These are phyloP conservation scores for Gonatopus flavifemur DNA, from an alignment of 1,140 invertebrate genomes.

Conservation along the genomic window DNA sequence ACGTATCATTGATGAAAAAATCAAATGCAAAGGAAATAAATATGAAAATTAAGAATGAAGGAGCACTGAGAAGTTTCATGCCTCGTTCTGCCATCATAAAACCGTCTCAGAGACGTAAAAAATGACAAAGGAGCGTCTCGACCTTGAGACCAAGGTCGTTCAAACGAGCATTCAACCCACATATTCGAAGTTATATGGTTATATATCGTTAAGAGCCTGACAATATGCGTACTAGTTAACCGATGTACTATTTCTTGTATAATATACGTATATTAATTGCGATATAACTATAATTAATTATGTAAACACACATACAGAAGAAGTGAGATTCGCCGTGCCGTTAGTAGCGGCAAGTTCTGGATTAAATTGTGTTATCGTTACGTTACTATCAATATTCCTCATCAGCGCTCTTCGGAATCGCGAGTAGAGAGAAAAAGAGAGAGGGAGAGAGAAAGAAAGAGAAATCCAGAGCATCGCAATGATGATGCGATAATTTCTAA, in stretches of 20 bases:
- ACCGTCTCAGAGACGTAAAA: neutral
- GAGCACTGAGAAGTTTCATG: too few relatives aligned
- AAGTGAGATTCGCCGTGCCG: constrained; percentile 28
- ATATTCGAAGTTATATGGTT: too few relatives aligned
- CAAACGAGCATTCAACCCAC: too few relatives aligned
- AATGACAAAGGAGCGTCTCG: neutral
- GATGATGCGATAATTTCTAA: too few relatives aligned
- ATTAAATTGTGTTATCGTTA: constrained; percentile 45
- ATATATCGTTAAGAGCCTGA: too few relatives aligned
- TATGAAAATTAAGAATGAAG: too few relatives aligned
- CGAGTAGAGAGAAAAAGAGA: constrained; percentile 2
- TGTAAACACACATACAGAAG: constrained; percentile 15
- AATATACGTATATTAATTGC: too few relatives aligned
- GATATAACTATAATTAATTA: constrained; percentile 18
- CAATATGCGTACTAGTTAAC: too few relatives aligned
- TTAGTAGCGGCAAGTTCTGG: constrained; percentile 41
- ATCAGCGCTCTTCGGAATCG: constrained; percentile 19
- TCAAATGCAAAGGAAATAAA: too few relatives aligned
- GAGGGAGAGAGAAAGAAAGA: constrained; percentile 1
- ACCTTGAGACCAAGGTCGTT: neutral
- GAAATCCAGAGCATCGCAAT: constrained; percentile 15
- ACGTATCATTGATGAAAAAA: too few relatives aligned
- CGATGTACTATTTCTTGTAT: too few relatives aligned
- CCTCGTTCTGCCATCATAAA: constrained; percentile 1
- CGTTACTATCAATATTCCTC: too few relatives aligned